Evolutionary conservation across 1,140 invertebrate species (phyloP).

Genomic region (Andrena cerasifolii): DNA sequence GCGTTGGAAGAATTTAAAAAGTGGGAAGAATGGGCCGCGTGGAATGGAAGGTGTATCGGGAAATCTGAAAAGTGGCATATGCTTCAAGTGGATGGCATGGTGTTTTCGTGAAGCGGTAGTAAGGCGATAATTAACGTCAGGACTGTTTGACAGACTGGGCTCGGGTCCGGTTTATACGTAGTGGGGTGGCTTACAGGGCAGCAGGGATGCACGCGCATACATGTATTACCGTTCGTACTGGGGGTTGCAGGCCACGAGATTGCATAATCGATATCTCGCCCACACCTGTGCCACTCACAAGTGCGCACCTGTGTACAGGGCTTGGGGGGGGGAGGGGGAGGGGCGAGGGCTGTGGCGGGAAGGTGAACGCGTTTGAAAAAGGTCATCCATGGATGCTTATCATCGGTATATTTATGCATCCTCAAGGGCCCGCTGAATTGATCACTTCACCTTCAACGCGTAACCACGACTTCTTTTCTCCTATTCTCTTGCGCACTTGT

Average conservation of each 20-base stretch:
- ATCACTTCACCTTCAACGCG: not conserved
- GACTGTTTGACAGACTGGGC: slow-evolving; percentile 52
- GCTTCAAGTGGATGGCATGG: slow-evolving; percentile 61
- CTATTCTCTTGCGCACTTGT: too few species aligned
- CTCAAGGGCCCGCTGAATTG: not conserved
- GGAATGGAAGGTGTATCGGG: slow-evolving; percentile 12
- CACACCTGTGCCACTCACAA: slow-evolving; percentile 67
- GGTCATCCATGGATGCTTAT: slow-evolving; percentile 54
- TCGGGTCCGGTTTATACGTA: slow-evolving; percentile 51
- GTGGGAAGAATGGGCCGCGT: too few species aligned
- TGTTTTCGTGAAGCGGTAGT: slow-evolving; percentile 43
- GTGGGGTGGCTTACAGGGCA: slow-evolving; percentile 27
- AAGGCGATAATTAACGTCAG: slow-evolving; percentile 72
- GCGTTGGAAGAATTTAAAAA: not conserved
- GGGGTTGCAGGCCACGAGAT: slow-evolving; percentile 68
- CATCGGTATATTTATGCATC: slow-evolving; percentile 23
- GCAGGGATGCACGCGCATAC: slow-evolving; percentile 51
- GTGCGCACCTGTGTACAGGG: slow-evolving; percentile 61
- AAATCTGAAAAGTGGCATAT: slow-evolving; percentile 70
- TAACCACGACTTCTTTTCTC: not conserved
- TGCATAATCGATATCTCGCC: slow-evolving; percentile 77
- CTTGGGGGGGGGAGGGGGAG: too few species aligned
- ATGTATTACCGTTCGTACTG: slow-evolving; percentile 58
- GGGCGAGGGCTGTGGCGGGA: slow-evolving; percentile 12
- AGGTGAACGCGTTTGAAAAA: slow-evolving; percentile 48